A percentile compares a stretch with the other conserved stretches of the same genome.
Evolutionary conservation across 2,797 vertebrate species (phyloP).

Genomic region (Gymnothorax reevesii): DNA sequence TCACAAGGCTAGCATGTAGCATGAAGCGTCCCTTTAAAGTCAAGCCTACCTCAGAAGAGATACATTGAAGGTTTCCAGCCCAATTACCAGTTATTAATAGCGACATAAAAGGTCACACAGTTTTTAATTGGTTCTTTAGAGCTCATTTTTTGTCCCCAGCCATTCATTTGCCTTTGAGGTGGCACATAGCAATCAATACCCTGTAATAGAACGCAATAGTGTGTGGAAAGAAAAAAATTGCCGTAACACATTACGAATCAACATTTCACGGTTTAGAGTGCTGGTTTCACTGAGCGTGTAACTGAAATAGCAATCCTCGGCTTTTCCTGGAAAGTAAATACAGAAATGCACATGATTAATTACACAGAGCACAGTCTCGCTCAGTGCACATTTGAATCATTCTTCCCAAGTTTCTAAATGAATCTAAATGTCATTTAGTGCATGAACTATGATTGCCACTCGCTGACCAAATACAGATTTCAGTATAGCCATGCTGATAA

Average conservation of each 20-base stretch:
- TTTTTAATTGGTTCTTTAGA: slow-evolving; percentile 38
- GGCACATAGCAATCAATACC: slow-evolving; percentile 30
- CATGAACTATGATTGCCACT: too few relatives aligned
- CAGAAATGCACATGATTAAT: too few relatives aligned
- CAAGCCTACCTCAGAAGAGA: slow-evolving; percentile 17
- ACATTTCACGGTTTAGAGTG: slow-evolving; percentile 25
- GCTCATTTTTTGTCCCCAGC: slow-evolving; percentile 20
- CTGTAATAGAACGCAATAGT: slow-evolving; percentile 19
- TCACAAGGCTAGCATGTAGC: too few relatives aligned
- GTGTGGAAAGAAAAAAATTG: not conserved
- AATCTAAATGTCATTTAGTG: too few relatives aligned
- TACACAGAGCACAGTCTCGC: too few relatives aligned
- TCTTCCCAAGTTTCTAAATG: too few relatives aligned
- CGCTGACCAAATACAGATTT: too few relatives aligned
- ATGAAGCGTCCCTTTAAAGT: not conserved
- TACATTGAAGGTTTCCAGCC: slow-evolving; percentile 15
- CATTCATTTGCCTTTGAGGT: slow-evolving; percentile 34
- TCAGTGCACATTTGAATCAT: too few relatives aligned
- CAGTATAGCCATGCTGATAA: too few relatives aligned
- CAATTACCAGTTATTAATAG: slow-evolving; percentile 30
- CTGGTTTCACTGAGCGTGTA: not conserved
- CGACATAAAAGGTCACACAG: slow-evolving; percentile 32
- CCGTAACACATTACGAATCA: slow-evolving; percentile 15
- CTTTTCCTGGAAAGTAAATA: too few relatives aligned
- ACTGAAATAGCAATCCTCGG: not conserved